Evolutionary conservation across 2,113 vertebrate species (phyloP), one percentile per base, ranked within the genome.

Genomic region (Muntiacus reevesi): DNA sequence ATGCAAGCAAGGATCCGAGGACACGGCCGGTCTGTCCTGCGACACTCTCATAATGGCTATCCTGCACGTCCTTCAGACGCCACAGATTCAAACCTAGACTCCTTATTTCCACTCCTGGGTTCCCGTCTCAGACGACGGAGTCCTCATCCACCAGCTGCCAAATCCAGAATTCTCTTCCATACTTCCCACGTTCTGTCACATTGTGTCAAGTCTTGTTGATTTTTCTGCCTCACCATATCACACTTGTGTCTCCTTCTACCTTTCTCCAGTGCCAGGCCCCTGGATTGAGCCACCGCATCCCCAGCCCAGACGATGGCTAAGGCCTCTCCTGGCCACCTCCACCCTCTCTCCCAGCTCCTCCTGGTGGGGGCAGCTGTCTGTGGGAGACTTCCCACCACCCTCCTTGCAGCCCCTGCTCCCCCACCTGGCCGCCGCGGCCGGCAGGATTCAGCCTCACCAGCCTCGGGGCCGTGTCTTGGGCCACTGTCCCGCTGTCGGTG

Each of bases 201-300:
- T 2, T 47, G 0, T 23, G 79, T 28, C 23, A 36, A 5, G 84
- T 78, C 79, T 84, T 54, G 6, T 6, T 93, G 81, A 27, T 30
- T 62, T 96, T 81, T 71, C 90, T 83, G 8, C 81, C 50, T 64
- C n/a, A 40, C 21, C 16, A 21, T 17, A 3, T 15, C 14, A 0
- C 7, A 28, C 25, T 12, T 17, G 40, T 1, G 1, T n/a, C 50
- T 2, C 2, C 36, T 50, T 67, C 10, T 27, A 0, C n/a, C 19
- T 10, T 82, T 47, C 76, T 62, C 19, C 45, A 27, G 7, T 8
- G 5, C n/a, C 14, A 12, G 50, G 5, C 43, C 27, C 60, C 85
- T 87, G n/a, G 50, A 21, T 62, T 3, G 2, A 93, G 45, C 13
- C 6, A 2, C 2, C 1, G 0, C 0, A 0, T 33, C 25, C 60